Evolutionary conservation across 2,888 invertebrate species (phyloP).

Genomic region (Synergus japonicus): DNA sequence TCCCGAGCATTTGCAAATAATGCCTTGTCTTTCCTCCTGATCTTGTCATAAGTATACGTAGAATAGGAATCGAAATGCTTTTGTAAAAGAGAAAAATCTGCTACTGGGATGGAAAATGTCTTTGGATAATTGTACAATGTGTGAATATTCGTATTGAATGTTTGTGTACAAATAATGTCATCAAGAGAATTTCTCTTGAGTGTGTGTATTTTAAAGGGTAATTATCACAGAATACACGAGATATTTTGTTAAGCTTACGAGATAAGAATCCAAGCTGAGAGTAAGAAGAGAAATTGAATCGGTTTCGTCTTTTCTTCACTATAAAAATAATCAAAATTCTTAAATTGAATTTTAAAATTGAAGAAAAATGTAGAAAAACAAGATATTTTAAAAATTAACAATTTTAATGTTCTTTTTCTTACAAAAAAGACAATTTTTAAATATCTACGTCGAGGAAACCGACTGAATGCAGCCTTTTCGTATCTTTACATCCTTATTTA

Average conservation of each 20-base stretch:
- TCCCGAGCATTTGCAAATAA: slow-evolving; percentile 52
- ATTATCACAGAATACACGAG: slow-evolving; percentile 77
- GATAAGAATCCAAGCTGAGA: slow-evolving; percentile 74
- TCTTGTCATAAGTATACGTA: slow-evolving; percentile 64
- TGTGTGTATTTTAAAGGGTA: slow-evolving; percentile 67
- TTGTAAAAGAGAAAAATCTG: slow-evolving; percentile 69
- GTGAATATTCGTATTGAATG: slow-evolving; percentile 49
- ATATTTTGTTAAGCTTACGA: slow-evolving; percentile 74
- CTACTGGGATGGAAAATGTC: slow-evolving; percentile 62
- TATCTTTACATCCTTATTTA: slow-evolving; percentile 34
- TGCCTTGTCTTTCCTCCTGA: slow-evolving; percentile 57
- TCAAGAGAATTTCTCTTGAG: slow-evolving; percentile 42
- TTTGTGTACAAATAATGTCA: slow-evolving; percentile 48
- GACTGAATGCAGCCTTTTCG: slow-evolving; percentile 28
- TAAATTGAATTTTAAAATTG: not conserved
- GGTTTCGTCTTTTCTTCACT: slow-evolving; percentile 21
- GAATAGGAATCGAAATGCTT: slow-evolving; percentile 66
- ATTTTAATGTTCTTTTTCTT: slow-evolving; percentile 8
- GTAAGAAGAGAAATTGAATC: slow-evolving; percentile 67
- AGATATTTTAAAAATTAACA: slow-evolving; percentile 14
- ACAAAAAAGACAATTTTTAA: not conserved
- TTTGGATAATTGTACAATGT: slow-evolving; percentile 53
- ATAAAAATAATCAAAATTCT: not conserved
- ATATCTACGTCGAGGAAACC: slow-evolving; percentile 10
- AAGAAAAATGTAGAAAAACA: not conserved